These are phyloP conservation scores for Crypturellus tataupa DNA, from an alignment of 2,797 vertebrate species.

Conservation along the genomic window DNA sequence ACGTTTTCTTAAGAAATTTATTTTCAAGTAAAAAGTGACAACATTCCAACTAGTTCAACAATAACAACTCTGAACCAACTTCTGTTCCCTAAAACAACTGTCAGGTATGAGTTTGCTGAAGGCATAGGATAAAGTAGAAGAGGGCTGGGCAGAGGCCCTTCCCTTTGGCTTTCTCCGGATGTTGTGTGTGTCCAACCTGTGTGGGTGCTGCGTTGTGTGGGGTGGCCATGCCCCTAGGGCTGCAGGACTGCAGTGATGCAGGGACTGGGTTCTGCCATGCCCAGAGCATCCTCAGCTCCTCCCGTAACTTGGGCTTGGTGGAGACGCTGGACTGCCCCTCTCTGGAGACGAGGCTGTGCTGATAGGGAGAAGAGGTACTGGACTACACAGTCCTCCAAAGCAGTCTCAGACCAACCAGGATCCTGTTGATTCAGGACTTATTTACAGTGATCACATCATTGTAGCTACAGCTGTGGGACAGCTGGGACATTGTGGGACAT, in stretches of 20 bases:
- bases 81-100: background rate
- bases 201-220: too few relatives aligned
- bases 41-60: background rate
- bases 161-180: accelerated
- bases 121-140: background rate
- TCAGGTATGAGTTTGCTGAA: background rate
- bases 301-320: accelerated
- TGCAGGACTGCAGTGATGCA: background rate
- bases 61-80: background rate
- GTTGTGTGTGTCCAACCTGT: background rate
- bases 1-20: background rate
- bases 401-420: background rate
- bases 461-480: background rate
- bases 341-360: background rate
- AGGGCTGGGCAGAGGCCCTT: background rate
- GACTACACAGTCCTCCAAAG: background rate
- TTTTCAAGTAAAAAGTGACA: background rate
- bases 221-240: accelerated
- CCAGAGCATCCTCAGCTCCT: background rate
- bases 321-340: background rate
- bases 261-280: background rate
- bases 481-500: background rate
- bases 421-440: background rate
- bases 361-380: background rate
- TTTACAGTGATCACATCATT: background rate